These are phyloP conservation scores for Hassar affinis DNA, from an alignment of 2,113 vertebrate species.

Conservation along the genomic window DNA sequence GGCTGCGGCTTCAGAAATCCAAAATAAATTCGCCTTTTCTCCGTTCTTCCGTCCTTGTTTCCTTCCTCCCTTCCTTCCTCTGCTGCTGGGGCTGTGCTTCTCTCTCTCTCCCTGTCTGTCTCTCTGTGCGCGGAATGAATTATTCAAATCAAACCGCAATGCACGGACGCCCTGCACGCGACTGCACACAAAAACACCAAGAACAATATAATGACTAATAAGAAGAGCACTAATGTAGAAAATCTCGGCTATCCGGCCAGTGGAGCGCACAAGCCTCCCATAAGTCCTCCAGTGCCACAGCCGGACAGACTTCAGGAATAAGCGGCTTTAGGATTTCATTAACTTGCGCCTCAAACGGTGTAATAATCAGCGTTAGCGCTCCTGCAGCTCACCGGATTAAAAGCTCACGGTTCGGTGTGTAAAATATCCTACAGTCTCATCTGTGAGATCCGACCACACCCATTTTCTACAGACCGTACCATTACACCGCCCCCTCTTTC, in stretches of 20 bases:
- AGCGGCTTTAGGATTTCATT: not conserved
- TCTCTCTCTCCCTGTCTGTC: conserved; percentile 17
- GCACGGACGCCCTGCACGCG: conserved; percentile 18
- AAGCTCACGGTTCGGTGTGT: conserved; percentile 10
- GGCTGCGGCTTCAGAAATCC: conserved; percentile 8
- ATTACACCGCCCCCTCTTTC: conserved; percentile 44
- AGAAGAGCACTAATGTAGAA: not conserved
- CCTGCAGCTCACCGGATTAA: not conserved
- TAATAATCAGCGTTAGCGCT: not conserved
- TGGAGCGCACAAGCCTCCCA: conserved; percentile 43
- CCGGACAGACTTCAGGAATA: not conserved
- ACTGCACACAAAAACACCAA: conserved; percentile 10
- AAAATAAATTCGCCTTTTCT: not conserved
- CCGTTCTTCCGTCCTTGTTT: conserved; percentile 56
- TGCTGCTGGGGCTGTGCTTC: conserved; percentile 57
- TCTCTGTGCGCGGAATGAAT: conserved; percentile 41
- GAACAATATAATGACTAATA: not conserved
- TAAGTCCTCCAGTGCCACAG: conserved; percentile 32
- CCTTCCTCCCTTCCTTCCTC: conserved; percentile 57
- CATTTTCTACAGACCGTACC: conserved; percentile 62
- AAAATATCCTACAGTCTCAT: conserved; percentile 54
- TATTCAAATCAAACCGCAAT: conserved; percentile 46
- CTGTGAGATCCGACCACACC: conserved; percentile 69
- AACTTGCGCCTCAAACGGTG: not conserved
- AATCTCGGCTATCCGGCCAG: conserved; percentile 48